Conservation (phyloP, 2,113 vertebrate species). For the Planiliza haematocheilus region DNA sequence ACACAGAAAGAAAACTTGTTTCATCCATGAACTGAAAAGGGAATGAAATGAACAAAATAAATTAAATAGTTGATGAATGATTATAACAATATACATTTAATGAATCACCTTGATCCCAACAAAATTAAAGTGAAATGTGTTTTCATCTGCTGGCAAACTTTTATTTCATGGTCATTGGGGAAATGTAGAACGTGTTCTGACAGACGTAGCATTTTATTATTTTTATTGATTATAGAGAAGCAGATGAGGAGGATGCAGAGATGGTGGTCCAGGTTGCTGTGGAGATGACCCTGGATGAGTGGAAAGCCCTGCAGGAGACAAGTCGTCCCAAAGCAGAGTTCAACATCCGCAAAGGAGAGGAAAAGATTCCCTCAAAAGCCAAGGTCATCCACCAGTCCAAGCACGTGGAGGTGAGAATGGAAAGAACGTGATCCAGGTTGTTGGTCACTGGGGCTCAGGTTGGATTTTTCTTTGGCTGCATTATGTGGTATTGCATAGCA, state of each 20-base stretch:
- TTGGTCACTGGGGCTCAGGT: too few species aligned
- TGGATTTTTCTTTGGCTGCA: too few species aligned
- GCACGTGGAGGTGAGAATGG: slow-evolving; percentile 82
- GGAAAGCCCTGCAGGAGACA: slow-evolving; percentile 92
- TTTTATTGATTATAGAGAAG: slow-evolving; percentile 16
- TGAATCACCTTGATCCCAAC: too few species aligned
- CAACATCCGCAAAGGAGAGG: slow-evolving; percentile 93
- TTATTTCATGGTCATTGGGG: too few species aligned
- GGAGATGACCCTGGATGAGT: slow-evolving; percentile 97
- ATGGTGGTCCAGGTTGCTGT: slow-evolving; percentile 87
- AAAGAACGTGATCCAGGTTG: neutral
- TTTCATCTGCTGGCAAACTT: neutral
- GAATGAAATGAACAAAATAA: neutral
- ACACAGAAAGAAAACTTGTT: neutral
- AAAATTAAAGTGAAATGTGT: neutral
- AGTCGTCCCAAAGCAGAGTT: slow-evolving; percentile 91
- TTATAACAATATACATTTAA: too few species aligned
- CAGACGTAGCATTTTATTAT: neutral
- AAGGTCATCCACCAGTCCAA: slow-evolving; percentile 96
- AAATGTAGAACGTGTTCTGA: neutral
- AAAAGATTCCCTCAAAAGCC: slow-evolving; percentile 91
- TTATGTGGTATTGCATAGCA: too few species aligned
- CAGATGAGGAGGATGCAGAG: slow-evolving; percentile 70
- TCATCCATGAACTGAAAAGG: neutral
- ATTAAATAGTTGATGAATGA: too few species aligned